Percentiles rank a stretch among this genome's conserved stretches.
Conservation (phyloP, 1,140 invertebrate species). For the Drosophila gunungcola region DNA sequence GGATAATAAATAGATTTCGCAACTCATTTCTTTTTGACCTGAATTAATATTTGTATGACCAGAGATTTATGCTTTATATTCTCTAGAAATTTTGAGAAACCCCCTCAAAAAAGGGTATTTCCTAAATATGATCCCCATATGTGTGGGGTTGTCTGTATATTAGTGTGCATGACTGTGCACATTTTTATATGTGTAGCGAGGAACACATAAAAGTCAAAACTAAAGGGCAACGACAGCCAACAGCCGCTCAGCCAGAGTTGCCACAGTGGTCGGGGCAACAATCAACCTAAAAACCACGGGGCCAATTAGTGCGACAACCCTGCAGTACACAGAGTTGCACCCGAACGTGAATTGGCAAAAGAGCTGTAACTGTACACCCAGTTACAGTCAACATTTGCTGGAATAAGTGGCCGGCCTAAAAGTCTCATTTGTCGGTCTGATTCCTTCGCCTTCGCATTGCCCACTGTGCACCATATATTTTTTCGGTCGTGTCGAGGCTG, state of each 20-base stretch:
- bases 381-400: slow-evolving; percentile 47
- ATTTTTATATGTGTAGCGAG: slow-evolving; percentile 63
- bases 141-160: background rate
- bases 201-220: slow-evolving; percentile 78
- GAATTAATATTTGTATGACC: no score
- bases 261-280: slow-evolving; percentile 42
- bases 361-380: slow-evolving; percentile 23
- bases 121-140: slow-evolving; percentile 17
- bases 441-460: slow-evolving; percentile 9
- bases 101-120: slow-evolving; percentile 29
- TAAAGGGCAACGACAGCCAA: slow-evolving; percentile 74
- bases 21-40: no score
- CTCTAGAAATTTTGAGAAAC: background rate
- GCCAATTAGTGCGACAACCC: slow-evolving; percentile 51
- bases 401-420: slow-evolving; percentile 26
- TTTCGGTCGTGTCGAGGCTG: slow-evolving; percentile 31
- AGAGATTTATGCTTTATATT: background rate
- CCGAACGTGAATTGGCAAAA: slow-evolving; percentile 6
- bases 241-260: slow-evolving; percentile 54
- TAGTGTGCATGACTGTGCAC: slow-evolving; percentile 38
- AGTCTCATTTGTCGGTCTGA: slow-evolving; percentile 21
- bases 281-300: slow-evolving; percentile 6
- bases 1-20: no score
- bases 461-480: slow-evolving; percentile 72
- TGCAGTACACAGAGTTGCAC: slow-evolving; percentile 2